Conservation (phyloP, 2,797 vertebrate species). For the Ceyx erithaca region DNA sequence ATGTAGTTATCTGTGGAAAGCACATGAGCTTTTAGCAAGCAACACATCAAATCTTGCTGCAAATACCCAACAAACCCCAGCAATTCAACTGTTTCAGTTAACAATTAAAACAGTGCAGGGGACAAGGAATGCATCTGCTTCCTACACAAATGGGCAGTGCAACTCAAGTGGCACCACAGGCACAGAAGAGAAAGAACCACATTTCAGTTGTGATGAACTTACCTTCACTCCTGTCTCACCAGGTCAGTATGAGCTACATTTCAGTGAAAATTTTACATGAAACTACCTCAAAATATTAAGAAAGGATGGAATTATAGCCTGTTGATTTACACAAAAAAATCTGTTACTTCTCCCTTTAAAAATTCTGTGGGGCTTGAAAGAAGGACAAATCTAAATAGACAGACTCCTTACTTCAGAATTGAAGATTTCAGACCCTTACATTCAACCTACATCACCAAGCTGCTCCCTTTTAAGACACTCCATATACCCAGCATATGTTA, state of each 20-base stretch:
- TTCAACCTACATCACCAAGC: background rate
- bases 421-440: background rate
- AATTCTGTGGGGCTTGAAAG: background rate
- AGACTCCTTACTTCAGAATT: background rate
- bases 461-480: background rate
- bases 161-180: background rate
- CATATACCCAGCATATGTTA: background rate
- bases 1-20: background rate
- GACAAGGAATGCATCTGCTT: conserved; percentile 2
- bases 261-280: background rate
- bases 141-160: background rate
- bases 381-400: background rate
- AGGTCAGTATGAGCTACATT: background rate
- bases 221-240: background rate
- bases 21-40: background rate
- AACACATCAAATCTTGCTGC: background rate
- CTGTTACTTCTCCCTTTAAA: background rate
- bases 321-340: background rate
- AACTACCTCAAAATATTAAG: background rate
- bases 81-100: background rate
- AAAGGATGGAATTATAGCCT: background rate
- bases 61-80: background rate
- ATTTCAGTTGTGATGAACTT: background rate
- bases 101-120: background rate
- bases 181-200: background rate